Evolutionary conservation across 2,113 vertebrate genomes (phyloP), one percentile per base, ranked within the genome.

Genomic region (Barnardius zonarius): DNA sequence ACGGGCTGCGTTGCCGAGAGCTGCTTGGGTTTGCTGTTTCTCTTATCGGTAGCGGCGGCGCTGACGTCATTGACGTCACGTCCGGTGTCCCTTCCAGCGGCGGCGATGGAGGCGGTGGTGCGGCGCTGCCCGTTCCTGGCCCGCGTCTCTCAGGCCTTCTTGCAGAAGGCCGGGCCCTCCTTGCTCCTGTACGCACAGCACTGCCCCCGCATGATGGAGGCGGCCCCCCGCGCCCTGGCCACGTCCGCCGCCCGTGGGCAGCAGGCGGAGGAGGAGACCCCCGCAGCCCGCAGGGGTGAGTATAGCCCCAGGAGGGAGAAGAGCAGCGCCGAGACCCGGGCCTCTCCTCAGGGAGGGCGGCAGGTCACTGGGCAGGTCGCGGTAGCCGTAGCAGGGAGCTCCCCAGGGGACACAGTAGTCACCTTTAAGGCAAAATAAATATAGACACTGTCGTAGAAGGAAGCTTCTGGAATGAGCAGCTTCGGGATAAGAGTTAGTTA

Each of bases 131-230:
- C 99, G 0, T 99, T 99, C 98, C 97, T 99, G 96, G 98, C 99
- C 64, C 98, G 98, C 3, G 98, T 99, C 75, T 98, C 99, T 9
- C 99, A 99, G 97, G 96, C 98, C 31, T 99, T 99, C 95, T 96
- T 99, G 91, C 99, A 99, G 98, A 99, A 99, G 95, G 97, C 99
- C 22, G 98, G 98, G 61, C 98, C 98, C 70, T 98, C 98, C 8
- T 93, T 99, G 97, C 97, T 99, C 30, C 97, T 98, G 7, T 99
- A 99, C 33, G 99, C 99, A 25, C 99, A 99, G 96, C 98, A 97
- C 83, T 99, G 99, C 91, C 99, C 99, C 8, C 98, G 99, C 48
- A 99, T 99, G 99, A 99, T 99, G 99, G 99, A 99, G 86, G 96
- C 98, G 59, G 98, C 96, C 23, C 97, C 97, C 63, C 98, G 99